Conservation (phyloP, 2,113 vertebrate species). For the Varanus komodoensis region DNA sequence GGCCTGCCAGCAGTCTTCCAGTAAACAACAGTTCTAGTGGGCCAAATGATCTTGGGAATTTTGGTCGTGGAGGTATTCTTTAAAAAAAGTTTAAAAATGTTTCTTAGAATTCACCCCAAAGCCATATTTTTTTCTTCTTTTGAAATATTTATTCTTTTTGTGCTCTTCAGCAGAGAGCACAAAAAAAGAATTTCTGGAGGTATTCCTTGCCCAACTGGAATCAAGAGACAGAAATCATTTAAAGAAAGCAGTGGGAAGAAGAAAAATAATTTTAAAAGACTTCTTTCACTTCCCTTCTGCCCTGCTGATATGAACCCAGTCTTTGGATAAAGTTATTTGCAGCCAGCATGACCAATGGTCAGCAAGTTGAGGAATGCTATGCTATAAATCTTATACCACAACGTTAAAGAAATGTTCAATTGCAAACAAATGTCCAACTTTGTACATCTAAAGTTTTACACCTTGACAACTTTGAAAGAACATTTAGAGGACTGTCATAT, state of each 20-base stretch:
- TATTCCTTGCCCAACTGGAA: background rate
- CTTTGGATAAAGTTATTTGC: no score
- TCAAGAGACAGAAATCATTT: no score
- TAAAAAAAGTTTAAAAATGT: background rate
- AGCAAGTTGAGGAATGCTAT: no score
- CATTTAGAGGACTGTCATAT: background rate
- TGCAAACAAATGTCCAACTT: background rate
- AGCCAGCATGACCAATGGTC: no score
- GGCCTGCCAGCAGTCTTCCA: conserved; percentile 95
- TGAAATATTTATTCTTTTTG: background rate
- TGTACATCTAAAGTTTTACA: background rate
- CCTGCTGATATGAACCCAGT: no score
- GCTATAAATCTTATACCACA: no score
- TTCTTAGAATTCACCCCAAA: background rate
- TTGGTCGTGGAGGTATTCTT: conserved; percentile 89
- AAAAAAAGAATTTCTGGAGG: background rate
- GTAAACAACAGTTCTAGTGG: conserved; percentile 93
- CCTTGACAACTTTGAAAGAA: background rate
- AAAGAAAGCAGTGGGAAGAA: no score
- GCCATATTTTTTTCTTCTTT: background rate
- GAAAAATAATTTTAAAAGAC: no score
- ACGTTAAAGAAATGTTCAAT: background rate
- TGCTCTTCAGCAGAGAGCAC: background rate
- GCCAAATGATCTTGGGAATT: conserved; percentile 94
- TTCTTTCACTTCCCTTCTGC: no score